These are phyloP conservation scores for Nycteola revayana DNA, from an alignment of 2,888 invertebrate species.

Conservation along the genomic window DNA sequence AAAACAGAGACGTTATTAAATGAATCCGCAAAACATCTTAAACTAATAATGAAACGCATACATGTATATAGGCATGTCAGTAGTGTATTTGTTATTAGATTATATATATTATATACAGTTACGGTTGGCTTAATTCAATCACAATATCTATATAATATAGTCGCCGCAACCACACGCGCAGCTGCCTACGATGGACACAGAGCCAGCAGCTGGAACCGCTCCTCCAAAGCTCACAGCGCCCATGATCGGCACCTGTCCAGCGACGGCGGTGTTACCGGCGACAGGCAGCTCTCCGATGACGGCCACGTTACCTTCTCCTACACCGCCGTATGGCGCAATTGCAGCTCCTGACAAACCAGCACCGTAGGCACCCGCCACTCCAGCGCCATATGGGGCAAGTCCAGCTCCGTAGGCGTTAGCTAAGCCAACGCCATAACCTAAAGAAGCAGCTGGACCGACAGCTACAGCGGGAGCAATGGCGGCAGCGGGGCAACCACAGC, in stretches of 20 bases:
- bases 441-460: not conserved
- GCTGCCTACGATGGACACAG: constrained; percentile 27
- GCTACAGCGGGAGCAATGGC: not conserved
- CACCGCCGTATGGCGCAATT: constrained; percentile 15
- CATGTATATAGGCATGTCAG: no score
- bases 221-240: constrained; percentile 35
- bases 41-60: no score
- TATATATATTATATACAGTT: no score
- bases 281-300: constrained; percentile 29
- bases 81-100: no score
- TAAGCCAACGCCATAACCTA: not conserved
- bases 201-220: constrained; percentile 29
- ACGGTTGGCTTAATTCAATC: no score
- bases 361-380: no score
- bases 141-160: no score
- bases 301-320: constrained; percentile 21
- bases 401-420: not conserved
- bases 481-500: constrained; percentile 1
- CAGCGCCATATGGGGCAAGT: not conserved
- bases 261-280: constrained; percentile 35
- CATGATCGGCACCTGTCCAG: constrained; percentile 38
- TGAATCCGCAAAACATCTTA: no score
- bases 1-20: no score
- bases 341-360: no score
- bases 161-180: constrained; percentile 31